phyloP scores from a whole-genome alignment of 2,113 vertebrate species.

The Chloroceryle aenea region DNA sequence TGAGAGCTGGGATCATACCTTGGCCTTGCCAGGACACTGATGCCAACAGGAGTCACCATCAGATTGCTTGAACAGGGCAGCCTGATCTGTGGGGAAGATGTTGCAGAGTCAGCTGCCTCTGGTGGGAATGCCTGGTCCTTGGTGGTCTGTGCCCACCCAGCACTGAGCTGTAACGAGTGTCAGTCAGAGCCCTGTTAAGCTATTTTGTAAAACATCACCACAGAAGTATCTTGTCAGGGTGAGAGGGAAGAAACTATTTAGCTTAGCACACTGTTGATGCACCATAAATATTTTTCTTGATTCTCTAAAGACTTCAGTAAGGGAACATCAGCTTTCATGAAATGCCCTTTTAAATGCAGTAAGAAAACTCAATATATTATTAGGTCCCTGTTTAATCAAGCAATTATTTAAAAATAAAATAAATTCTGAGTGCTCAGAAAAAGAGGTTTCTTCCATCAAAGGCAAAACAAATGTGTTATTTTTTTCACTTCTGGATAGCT shows the following conservation, averaged over 20 bases:
- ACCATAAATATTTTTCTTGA: neutral
- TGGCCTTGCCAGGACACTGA: neutral
- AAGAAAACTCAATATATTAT: neutral
- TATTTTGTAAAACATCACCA: neutral
- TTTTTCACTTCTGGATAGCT: neutral
- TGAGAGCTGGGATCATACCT: neutral
- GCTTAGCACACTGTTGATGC: neutral
- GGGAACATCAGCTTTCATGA: neutral
- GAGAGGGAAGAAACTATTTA: slow-evolving; percentile 5
- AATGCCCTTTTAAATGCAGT: neutral
- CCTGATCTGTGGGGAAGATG: fast-evolving
- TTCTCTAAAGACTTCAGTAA: neutral
- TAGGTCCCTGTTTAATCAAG: slow-evolving; percentile 5
- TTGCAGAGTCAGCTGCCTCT: neutral
- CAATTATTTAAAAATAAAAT: neutral
- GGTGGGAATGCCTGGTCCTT: neutral
- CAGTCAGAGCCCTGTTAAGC: neutral
- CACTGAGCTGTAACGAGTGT: fast-evolving
- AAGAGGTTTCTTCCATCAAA: neutral
- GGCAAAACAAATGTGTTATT: neutral
- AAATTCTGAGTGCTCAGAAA: neutral
- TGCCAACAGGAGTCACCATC: neutral
- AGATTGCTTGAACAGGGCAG: neutral
- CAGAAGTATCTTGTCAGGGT: neutral
- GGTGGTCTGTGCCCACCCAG: neutral